phyloP scores from a whole-genome alignment of 2,888 invertebrate species.

The Meiosimyza decipiens region DNA sequence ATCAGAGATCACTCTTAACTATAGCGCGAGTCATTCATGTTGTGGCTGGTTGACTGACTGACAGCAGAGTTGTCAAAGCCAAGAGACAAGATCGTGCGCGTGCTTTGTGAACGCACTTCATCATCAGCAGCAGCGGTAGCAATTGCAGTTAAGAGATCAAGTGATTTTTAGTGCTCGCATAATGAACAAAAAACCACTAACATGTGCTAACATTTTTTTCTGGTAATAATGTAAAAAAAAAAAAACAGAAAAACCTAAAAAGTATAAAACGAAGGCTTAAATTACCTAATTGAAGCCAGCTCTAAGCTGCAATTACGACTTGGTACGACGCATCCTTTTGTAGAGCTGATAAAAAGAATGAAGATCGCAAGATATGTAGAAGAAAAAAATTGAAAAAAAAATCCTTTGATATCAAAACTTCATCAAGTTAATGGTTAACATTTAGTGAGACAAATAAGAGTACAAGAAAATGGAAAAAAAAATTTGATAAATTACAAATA shows the following conservation, averaged over 20 bases:
- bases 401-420: no score
- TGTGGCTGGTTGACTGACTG: not conserved
- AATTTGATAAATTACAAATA: no score
- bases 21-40: not conserved
- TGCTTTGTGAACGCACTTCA: not conserved
- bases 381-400: no score
- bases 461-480: no score
- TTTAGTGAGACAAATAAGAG: no score
- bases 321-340: not conserved
- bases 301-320: conserved; percentile 42
- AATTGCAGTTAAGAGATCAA: conserved; percentile 53
- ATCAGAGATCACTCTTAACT: no score
- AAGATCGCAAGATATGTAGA: no score
- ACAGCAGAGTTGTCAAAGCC: conserved; percentile 6
- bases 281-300: conserved; percentile 55
- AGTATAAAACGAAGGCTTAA: conserved; percentile 44
- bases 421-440: no score
- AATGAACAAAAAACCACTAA: conserved; percentile 2
- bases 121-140: conserved; percentile 41
- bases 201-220: not conserved
- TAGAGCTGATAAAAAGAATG: no score
- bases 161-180: not conserved
- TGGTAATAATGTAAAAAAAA: not conserved
- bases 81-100: conserved; percentile 9
- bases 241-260: no score